Evolutionary conservation across 2,888 invertebrate genomes (phyloP).

Genomic region (Miltochrista miniata): DNA sequence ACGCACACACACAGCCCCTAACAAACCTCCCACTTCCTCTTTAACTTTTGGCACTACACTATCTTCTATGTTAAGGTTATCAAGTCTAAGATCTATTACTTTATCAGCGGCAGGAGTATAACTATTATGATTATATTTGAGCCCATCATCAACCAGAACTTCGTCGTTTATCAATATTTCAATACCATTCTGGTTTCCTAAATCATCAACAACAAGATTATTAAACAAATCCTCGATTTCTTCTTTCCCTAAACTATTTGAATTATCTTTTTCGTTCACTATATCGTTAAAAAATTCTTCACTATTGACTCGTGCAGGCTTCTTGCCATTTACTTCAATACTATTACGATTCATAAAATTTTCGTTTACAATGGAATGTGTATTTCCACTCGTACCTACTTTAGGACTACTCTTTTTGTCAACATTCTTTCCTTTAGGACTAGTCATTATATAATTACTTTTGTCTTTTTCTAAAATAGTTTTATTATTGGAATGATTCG

Average conservation of each 20-base stretch:
- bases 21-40: conserved; percentile 61
- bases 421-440: conserved; percentile 64
- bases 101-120: conserved; percentile 58
- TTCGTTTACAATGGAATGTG: conserved; percentile 49
- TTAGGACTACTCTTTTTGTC: conserved; percentile 59
- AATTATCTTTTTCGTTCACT: conserved; percentile 56
- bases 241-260: conserved; percentile 61
- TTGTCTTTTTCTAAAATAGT: conserved; percentile 79
- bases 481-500: conserved; percentile 80
- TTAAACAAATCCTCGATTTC: conserved; percentile 73
- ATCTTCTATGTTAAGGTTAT: conserved; percentile 55
- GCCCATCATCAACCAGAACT: conserved; percentile 42
- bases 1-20: conserved; percentile 77
- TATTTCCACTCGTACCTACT: conserved; percentile 49
- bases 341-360: conserved; percentile 46
- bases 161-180: conserved; percentile 51
- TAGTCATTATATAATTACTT: conserved; percentile 71
- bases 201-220: conserved; percentile 58
- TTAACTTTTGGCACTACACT: conserved; percentile 75
- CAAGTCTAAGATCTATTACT: conserved; percentile 48
- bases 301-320: conserved; percentile 53
- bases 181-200: conserved; percentile 43
- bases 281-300: conserved; percentile 71
- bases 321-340: conserved; percentile 30
- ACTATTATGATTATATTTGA: conserved; percentile 63